Evolutionary conservation across 2,113 vertebrate genomes (phyloP).

Genomic region (Hyperopisus bebe): DNA sequence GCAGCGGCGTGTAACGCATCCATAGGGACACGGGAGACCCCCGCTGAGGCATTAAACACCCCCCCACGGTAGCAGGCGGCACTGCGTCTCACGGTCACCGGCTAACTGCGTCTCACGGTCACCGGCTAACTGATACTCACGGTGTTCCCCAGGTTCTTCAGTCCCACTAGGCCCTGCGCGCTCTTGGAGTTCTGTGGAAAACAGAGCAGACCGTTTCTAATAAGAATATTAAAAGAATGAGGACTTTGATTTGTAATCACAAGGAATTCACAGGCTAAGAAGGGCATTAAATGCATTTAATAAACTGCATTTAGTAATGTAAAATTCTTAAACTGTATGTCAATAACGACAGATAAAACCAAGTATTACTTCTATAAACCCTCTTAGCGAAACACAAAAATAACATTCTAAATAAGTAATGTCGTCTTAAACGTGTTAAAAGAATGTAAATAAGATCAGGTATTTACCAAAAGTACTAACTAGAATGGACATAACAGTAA

Average conservation of each 20-base stretch:
- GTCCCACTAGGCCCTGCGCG: conserved; percentile 84
- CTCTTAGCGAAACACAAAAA: neutral
- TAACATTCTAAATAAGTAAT: neutral
- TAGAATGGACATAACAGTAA: neutral
- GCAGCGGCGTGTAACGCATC: neutral
- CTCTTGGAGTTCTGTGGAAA: conserved; percentile 81
- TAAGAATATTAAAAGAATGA: neutral
- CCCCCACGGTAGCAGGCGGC: neutral
- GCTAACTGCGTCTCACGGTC: too few relatives aligned
- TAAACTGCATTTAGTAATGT: neutral
- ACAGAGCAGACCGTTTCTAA: conserved; percentile 31
- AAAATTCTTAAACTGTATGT: neutral
- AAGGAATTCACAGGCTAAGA: neutral
- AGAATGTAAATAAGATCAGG: neutral
- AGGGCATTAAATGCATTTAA: neutral
- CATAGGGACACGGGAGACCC: neutral
- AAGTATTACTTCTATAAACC: neutral
- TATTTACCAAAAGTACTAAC: neutral
- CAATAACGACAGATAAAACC: neutral
- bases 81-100: neutral
- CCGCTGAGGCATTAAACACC: neutral
- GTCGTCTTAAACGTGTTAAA: too few relatives aligned
- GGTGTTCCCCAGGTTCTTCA: conserved; percentile 94
- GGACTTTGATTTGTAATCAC: neutral
- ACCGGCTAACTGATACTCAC: conserved; percentile 62